Percentiles rank a stretch among this genome's conserved stretches.
Evolutionary conservation across 2,888 invertebrate species (phyloP).

Genomic region (Ormyrus labotus): DNA sequence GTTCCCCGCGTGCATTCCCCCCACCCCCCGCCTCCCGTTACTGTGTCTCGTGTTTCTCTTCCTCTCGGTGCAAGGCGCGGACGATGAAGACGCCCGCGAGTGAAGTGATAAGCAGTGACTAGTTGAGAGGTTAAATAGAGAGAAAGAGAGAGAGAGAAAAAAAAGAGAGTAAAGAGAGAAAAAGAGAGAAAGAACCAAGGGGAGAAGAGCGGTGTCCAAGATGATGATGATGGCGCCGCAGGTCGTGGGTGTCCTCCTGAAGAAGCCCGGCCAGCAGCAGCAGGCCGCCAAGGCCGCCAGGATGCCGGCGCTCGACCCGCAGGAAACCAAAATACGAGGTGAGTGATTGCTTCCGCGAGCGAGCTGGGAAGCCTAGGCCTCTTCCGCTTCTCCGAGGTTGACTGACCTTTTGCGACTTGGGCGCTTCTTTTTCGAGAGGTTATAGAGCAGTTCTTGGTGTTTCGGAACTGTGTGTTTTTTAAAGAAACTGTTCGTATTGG

Average conservation of each 20-base stretch:
- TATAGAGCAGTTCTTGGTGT: background rate
- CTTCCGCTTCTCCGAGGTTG: too few species aligned
- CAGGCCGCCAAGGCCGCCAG: conserved; percentile 23
- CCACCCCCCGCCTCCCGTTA: too few species aligned
- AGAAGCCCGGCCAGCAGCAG: conserved; percentile 72
- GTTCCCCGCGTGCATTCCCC: background rate
- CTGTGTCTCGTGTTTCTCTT: too few species aligned
- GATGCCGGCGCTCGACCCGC: conserved; percentile 69
- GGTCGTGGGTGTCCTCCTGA: conserved; percentile 72
- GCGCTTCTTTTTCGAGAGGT: background rate
- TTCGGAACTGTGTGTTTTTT: background rate
- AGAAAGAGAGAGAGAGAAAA: background rate
- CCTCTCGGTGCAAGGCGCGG: background rate
- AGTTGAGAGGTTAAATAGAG: conserved; percentile 13
- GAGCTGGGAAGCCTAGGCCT: background rate
- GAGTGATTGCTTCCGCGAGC: conserved; percentile 16
- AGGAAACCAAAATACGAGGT: conserved; percentile 73
- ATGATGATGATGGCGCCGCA: conserved; percentile 73
- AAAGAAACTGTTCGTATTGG: too few species aligned
- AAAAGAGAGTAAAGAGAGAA: background rate
- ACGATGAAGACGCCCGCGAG: conserved; percentile 47
- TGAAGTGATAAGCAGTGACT: conserved; percentile 46
- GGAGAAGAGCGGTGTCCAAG: background rate
- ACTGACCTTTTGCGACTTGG: too few species aligned
- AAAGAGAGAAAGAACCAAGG: background rate